Percentiles rank a stretch among this genome's conserved stretches.
Evolutionary conservation across 2,797 vertebrate genomes (phyloP).

Genomic region (Ctenosaura bakeri): DNA sequence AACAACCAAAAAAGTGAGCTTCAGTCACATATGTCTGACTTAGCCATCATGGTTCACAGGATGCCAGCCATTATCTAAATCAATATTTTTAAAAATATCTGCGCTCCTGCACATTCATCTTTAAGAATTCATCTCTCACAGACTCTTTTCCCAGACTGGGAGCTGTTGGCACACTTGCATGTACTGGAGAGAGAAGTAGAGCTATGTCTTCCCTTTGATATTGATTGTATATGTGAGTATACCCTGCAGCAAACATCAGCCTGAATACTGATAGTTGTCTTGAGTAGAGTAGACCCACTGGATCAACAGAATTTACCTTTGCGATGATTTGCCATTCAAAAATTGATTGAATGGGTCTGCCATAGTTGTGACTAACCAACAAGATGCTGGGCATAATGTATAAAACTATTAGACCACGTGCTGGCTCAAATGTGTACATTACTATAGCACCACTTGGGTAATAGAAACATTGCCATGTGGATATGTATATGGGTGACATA

Average conservation of each 20-base stretch:
- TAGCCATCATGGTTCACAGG: too few species aligned
- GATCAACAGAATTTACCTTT: too few species aligned
- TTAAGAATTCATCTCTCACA: background rate
- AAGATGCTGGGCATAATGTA: background rate
- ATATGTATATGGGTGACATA: background rate
- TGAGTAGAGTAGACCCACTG: too few species aligned
- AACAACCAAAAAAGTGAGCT: too few species aligned
- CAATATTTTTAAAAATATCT: too few species aligned
- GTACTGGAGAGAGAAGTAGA: background rate
- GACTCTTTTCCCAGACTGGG: background rate
- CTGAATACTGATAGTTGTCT: too few species aligned
- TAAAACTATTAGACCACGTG: background rate
- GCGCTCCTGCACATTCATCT: background rate
- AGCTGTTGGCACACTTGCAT: background rate
- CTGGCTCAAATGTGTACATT: background rate
- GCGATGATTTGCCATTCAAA: too few species aligned
- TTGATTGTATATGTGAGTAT: background rate
- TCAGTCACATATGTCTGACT: too few species aligned
- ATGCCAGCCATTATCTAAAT: too few species aligned
- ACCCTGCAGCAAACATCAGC: too few species aligned
- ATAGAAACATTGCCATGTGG: background rate
- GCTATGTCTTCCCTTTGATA: background rate
- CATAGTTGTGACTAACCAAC: too few species aligned
- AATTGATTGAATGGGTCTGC: too few species aligned
- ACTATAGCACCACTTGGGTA: background rate